Base-by-base conservation (phyloP, 2,888 invertebrate species). In the Junonia oenone region DNA sequence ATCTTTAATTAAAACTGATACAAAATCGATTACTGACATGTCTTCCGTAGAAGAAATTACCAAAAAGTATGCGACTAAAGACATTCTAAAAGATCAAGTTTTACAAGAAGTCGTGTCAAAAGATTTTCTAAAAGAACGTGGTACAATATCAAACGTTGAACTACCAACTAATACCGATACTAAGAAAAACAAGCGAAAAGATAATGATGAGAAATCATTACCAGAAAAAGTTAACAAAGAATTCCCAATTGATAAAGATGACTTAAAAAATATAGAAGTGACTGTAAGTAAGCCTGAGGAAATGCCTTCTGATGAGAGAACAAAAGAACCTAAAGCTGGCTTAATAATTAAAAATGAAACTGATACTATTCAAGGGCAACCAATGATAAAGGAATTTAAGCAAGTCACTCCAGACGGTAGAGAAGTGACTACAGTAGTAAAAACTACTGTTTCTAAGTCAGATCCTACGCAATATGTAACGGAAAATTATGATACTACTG, bases 401-500 rank as follows among this genome's bases (percentile, higher is more conserved):
- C 55, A 63, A 50, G 62, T 50, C 13, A 57, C 58, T 6, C 64
- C 66, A 38, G 72, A 72, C 59, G 76, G 68, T 2, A 60, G 66
- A 55, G 71, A 76, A 67, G 63, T 76, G n/a, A 77, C 76, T n/a
- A 76, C 69, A n/a, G 62, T 73, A 31, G 63, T 76, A 14, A 78
- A 68, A 65, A 78, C 75, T 1, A 68, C 64, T 45, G 66, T 75
- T 37, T 69, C 78, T n/a, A 69, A 69, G 61, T 66, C 76, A 2
- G 73, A 77, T 52, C 82, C 84, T 37, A 64, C 68, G 15, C 75
- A 83, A 57, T 71, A 66, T 55, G 53, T 75, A 6, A 74, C 77
- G 37, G 83, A 87, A 66, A 78, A 78, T 46, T 77, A 72, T 19
- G 82, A 73, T 49, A 81, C 77, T 17, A 61, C 76, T 15, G 66